These are phyloP conservation scores for Limnothrissa miodon DNA, from an alignment of 2,113 vertebrate species.

Conservation along the genomic window DNA sequence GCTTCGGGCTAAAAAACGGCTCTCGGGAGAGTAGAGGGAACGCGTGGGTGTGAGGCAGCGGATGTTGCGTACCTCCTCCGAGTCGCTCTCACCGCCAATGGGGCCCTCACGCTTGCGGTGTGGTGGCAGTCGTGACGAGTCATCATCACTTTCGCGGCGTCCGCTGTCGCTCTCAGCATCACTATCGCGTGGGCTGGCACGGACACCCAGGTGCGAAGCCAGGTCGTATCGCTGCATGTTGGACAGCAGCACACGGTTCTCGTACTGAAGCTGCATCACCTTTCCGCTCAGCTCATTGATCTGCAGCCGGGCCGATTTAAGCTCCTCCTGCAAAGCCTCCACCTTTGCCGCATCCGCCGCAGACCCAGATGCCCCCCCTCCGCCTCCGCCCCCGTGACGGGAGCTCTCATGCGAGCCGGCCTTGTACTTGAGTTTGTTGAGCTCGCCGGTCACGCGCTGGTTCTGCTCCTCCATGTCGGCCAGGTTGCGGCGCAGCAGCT, in stretches of 20 bases:
- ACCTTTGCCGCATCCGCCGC: constrained; percentile 78
- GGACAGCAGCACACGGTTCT: constrained; percentile 95
- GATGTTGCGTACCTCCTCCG: constrained; percentile 93
- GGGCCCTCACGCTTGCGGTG: constrained; percentile 96
- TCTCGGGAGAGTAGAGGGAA: constrained; percentile 83
- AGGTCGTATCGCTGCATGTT: constrained; percentile 99
- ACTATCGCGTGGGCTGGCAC: constrained; percentile 90
- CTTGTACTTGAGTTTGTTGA: constrained; percentile 96
- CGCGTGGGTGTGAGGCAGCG: constrained; percentile 93
- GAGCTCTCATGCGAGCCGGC: constrained; percentile 81
- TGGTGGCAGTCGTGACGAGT: constrained; percentile 84
- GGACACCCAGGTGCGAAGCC: constrained; percentile 94
- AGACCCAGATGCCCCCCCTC: constrained; percentile 52
- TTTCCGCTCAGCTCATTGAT: constrained; percentile 97
- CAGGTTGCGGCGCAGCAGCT: constrained; percentile 90
- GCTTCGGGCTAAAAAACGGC: constrained; percentile 86
- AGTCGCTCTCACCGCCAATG: constrained; percentile 93
- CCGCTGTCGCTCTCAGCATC: constrained; percentile 92
- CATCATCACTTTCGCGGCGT: constrained; percentile 88
- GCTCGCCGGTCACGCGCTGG: constrained; percentile 87
- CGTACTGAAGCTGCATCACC: constrained; percentile 98
- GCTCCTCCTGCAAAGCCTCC: constrained; percentile 91
- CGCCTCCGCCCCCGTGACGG: constrained; percentile 71
- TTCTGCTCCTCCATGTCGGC: constrained; percentile 96
- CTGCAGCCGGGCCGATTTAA: constrained; percentile 91